Conservation (phyloP, 2,113 vertebrate species). For the Macaca nemestrina region DNA sequence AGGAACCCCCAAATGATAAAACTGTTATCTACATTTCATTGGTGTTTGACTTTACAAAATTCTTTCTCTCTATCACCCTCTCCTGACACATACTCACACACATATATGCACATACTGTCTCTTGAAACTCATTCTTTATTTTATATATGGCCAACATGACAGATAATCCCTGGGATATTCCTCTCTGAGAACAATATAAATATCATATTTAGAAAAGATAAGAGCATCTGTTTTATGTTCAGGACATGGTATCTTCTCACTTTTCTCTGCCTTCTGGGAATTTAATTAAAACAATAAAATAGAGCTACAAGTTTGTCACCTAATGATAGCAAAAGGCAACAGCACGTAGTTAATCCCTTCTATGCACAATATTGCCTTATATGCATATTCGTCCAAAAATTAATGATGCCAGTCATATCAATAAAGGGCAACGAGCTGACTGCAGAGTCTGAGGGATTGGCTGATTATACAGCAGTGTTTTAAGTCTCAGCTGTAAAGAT, state of each 20-base stretch:
- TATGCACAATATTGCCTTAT: slow-evolving; percentile 34
- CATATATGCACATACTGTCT: not conserved
- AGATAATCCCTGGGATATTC: slow-evolving; percentile 54
- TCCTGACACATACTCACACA: not conserved
- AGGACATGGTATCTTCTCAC: not conserved
- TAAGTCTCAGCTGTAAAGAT: not conserved
- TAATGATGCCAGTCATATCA: slow-evolving; percentile 55
- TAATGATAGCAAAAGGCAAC: slow-evolving; percentile 54
- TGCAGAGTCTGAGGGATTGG: not conserved
- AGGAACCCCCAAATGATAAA: not conserved
- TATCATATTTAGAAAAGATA: slow-evolving; percentile 38
- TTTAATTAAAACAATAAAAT: slow-evolving; percentile 67
- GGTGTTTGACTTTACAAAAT: not conserved
- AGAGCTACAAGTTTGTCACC: slow-evolving; percentile 34
- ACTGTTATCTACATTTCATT: not conserved
- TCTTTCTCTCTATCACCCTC: not conserved
- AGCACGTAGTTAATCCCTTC: slow-evolving; percentile 47
- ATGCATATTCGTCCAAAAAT: slow-evolving; percentile 46
- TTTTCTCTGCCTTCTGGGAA: slow-evolving; percentile 19
- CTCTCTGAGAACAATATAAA: slow-evolving; percentile 48
- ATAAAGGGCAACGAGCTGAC: slow-evolving; percentile 48
- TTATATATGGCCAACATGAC: not conserved
- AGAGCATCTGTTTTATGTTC: not conserved
- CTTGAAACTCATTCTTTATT: not conserved
- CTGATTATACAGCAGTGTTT: not conserved